Evolutionary conservation across 2,888 invertebrate species (phyloP).

Genomic region (Coronaproctus castanopsis): DNA sequence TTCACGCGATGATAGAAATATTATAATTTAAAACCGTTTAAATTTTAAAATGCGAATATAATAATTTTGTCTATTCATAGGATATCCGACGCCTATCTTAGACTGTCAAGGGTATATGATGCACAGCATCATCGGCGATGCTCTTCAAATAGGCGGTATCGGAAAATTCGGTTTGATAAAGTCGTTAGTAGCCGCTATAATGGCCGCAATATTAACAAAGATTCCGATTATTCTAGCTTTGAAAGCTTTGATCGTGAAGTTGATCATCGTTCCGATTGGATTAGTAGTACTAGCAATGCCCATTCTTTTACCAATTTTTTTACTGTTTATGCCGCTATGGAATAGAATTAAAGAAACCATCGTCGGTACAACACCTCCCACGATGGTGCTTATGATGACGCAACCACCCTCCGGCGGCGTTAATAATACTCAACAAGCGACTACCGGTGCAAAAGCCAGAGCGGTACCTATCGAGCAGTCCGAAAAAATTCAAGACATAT

Average conservation of each 20-base stretch:
- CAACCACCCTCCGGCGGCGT: background rate
- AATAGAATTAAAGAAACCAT: conserved; percentile 13
- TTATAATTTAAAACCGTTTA: too few species aligned
- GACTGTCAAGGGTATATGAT: conserved; percentile 8
- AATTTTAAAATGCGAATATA: too few species aligned
- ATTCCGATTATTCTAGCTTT: conserved; percentile 16
- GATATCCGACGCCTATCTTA: too few species aligned
- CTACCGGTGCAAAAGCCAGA: conserved; percentile 2
- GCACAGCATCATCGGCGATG: conserved; percentile 9
- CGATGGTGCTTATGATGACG: conserved; percentile 12
- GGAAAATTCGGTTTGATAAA: conserved; percentile 13
- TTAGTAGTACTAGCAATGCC: conserved; percentile 18
- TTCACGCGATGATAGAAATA: too few species aligned
- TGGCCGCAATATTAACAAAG: conserved; percentile 14
- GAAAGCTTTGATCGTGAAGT: conserved; percentile 18
- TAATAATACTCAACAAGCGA: background rate
- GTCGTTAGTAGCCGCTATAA: conserved; percentile 14
- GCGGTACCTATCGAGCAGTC: conserved; percentile 3
- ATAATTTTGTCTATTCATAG: too few species aligned
- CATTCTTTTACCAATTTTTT: conserved; percentile 18
- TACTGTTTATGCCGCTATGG: conserved; percentile 19
- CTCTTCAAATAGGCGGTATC: conserved; percentile 11
- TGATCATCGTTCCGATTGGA: conserved; percentile 18
- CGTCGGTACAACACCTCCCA: conserved; percentile 6
- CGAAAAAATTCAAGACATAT: conserved; percentile 10